These are phyloP conservation scores for Ia io DNA, from an alignment of 2,113 vertebrate genomes.

Conservation along the genomic window DNA sequence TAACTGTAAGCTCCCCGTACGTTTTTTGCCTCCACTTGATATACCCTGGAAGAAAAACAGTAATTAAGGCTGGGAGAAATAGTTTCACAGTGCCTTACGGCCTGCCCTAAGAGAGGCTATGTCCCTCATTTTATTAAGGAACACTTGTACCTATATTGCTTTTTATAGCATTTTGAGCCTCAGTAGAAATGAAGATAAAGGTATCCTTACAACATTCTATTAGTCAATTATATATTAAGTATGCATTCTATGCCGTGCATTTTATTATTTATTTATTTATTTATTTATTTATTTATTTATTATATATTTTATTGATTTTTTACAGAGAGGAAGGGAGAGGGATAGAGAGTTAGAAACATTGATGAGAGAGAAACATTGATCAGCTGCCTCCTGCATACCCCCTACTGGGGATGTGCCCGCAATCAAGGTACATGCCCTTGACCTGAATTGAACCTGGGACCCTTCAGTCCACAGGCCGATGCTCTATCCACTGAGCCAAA, in stretches of 20 bases:
- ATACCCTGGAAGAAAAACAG: background rate
- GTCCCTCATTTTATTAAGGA: background rate
- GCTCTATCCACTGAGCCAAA: too few species aligned
- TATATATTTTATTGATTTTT: too few species aligned
- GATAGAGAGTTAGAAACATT: too few species aligned
- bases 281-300: too few species aligned
- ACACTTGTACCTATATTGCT: background rate
- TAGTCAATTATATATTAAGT: background rate
- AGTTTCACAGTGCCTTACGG: background rate
- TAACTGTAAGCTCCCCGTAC: background rate
- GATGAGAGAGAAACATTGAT: too few species aligned
- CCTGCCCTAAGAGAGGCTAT: too few species aligned
- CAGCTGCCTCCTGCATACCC: too few species aligned
- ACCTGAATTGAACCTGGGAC: too few species aligned
- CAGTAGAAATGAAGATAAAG: background rate
- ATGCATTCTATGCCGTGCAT: background rate
- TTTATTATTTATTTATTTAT: background rate
- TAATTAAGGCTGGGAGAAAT: background rate
- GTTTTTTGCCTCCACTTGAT: background rate
- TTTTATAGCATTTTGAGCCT: background rate
- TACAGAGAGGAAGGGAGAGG: too few species aligned
- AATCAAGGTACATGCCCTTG: too few species aligned
- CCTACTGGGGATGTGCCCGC: too few species aligned
- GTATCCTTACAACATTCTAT: background rate
- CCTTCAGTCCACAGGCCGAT: too few species aligned